These are phyloP conservation scores for Pedicia rivosa DNA, from an alignment of 2,888 invertebrate species.

Conservation along the genomic window DNA sequence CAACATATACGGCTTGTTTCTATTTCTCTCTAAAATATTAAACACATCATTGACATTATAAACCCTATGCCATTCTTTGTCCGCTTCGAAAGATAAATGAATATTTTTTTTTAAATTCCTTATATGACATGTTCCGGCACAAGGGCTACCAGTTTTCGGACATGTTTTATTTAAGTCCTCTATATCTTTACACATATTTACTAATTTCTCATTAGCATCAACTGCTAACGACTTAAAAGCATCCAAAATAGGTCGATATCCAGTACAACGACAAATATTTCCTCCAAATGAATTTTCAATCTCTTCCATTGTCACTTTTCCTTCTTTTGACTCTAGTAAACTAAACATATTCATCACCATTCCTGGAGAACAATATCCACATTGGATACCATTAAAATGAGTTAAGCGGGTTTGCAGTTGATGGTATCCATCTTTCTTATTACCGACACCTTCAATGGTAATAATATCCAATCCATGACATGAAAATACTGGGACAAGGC, in stretches of 20 bases:
- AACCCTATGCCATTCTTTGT: constrained; percentile 41
- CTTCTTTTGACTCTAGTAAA: constrained; percentile 27
- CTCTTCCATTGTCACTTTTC: constrained; percentile 34
- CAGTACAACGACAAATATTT: constrained; percentile 51
- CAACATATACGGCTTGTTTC: constrained; percentile 36
- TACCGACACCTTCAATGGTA: constrained; percentile 52
- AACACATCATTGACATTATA: constrained; percentile 34
- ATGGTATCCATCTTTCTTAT: constrained; percentile 41
- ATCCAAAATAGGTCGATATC: constrained; percentile 37
- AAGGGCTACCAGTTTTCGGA: constrained; percentile 16
- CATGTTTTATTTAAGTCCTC: constrained; percentile 28
- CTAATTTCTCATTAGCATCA: constrained; percentile 25
- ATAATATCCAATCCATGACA: constrained; percentile 46
- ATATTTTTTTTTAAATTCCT: constrained; percentile 1
- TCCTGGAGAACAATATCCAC: constrained; percentile 58
- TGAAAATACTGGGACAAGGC: constrained; percentile 39
- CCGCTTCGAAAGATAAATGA: constrained; percentile 27
- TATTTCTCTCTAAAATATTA: constrained; percentile 30
- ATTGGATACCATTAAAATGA: constrained; percentile 45
- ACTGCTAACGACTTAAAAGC: constrained; percentile 37
- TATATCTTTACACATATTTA: constrained; percentile 21
- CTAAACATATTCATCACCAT: constrained; percentile 56
- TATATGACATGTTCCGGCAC: constrained; percentile 10
- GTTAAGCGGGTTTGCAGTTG: constrained; percentile 41
- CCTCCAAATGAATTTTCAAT: constrained; percentile 48